A percentile compares a stretch with the other conserved stretches of the same genome.
Conservation (phyloP, 2,797 vertebrate species). For the Rhinogobio ventralis region DNA sequence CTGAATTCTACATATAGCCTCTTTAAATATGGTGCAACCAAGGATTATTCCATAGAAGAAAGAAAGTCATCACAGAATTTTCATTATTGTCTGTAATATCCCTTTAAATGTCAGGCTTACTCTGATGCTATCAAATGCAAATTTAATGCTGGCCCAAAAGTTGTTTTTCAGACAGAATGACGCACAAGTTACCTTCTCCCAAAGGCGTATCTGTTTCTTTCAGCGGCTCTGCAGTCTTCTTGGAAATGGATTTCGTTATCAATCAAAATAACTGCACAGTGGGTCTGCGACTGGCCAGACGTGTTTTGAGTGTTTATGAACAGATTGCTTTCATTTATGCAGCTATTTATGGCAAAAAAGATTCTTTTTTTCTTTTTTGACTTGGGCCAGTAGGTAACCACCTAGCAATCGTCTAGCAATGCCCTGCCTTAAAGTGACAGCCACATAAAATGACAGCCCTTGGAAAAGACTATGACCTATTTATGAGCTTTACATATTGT, state of each 20-base stretch:
- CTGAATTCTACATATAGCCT: not conserved
- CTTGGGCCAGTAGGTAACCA: not conserved
- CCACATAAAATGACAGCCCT: not conserved
- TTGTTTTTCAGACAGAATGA: slow-evolving; percentile 24
- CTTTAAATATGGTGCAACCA: not conserved
- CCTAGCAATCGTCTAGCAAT: not conserved
- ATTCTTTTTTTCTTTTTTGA: not conserved
- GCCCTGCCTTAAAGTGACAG: not conserved
- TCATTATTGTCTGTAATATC: not conserved
- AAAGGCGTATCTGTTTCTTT: slow-evolving; percentile 19
- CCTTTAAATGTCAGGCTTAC: not conserved
- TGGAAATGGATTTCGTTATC: slow-evolving; percentile 18
- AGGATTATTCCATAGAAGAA: not conserved
- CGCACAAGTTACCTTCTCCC: not conserved
- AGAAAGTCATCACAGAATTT: not conserved
- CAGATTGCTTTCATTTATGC: slow-evolving; percentile 15
- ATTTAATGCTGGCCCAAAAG: not conserved
- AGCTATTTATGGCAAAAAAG: not conserved
- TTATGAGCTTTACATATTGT: no score
- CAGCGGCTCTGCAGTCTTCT: not conserved
- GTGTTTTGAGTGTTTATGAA: slow-evolving; percentile 15
- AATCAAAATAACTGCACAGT: slow-evolving; percentile 26
- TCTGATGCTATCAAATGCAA: not conserved
- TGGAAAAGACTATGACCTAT: not conserved
- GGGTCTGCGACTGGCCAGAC: slow-evolving; percentile 22